Conservation (phyloP, 2,797 vertebrate genomes). For the Helarctos malayanus region DNA sequence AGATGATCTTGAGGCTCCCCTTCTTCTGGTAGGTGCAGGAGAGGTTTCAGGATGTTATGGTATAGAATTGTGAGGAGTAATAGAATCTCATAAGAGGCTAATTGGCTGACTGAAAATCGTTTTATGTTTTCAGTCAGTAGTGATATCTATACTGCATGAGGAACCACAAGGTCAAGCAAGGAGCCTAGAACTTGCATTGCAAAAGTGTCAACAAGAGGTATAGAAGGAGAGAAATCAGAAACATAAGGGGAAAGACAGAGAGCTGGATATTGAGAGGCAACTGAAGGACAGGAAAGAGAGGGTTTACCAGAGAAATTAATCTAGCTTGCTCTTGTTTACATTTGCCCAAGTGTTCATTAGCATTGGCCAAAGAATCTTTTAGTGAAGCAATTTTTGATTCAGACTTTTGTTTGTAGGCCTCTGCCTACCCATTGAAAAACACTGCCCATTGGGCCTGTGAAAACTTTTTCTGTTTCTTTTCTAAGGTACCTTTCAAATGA, state of each 20-base stretch:
- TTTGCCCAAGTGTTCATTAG: neutral
- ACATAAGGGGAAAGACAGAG: too few relatives aligned
- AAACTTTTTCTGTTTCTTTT: neutral
- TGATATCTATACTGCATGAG: neutral
- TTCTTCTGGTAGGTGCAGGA: neutral
- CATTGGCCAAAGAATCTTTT: neutral
- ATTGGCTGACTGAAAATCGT: neutral
- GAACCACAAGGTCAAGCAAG: neutral
- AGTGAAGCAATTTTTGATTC: neutral
- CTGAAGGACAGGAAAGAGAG: neutral
- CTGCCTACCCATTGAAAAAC: neutral
- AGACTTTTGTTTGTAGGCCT: neutral
- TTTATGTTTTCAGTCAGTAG: neutral
- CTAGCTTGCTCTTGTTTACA: neutral
- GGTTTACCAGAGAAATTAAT: neutral
- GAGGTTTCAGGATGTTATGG: neutral
- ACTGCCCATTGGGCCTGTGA: neutral
- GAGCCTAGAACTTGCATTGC: neutral
- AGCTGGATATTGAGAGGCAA: neutral
- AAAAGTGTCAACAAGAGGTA: neutral
- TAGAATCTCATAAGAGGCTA: neutral
- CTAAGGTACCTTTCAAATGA: neutral
- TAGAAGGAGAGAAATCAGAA: neutral
- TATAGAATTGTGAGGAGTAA: neutral
- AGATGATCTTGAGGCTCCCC: neutral